Base-by-base conservation (phyloP, 2,888 invertebrate species). In the Scaptomyza tumidula region DNA sequence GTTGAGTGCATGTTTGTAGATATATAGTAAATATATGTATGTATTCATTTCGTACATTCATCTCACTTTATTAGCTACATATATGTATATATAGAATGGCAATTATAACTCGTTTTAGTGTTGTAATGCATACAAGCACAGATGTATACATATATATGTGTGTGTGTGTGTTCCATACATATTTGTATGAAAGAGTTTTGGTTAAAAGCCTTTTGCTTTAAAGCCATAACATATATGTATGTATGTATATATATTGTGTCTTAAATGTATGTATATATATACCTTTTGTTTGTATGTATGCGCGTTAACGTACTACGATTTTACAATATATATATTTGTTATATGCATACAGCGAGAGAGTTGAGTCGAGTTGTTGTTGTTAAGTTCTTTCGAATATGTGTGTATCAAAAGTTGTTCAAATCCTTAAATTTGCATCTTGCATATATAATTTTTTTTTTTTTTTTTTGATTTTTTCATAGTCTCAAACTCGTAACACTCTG, bases 331-430 rank as follows among this genome's bases (percentile, higher is more conserved):
- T 39, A 39, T 39, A 14, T 14, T 35, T n/a, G n/a, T 31, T 44
- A 19, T 37, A 11, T 37, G 19, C 33, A 67, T 64, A 67, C 41
- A 48, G 54, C 67, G 57, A 29, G 54, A 29, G 54, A 58, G 16
- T 33, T 56, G 14, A 52, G 56, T 6, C 6, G 29, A 35, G 19
- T 48, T 54, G 19, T 41, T 41, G 3, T 50, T 35, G 16, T 33
- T 49, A 48, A 74, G 73, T 81, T n/a, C n/a, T n/a, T n/a, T n/a
- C n/a, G n/a, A n/a, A n/a, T n/a, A n/a, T n/a, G 66, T 66, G 50
- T 75, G 48, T 75, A 75, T 75, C 75, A 75, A 75, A 75, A 75
- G 58, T 65, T 57, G 60, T 77, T 66, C 55, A 77, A 80, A 80
- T 59, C 56, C 33, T 59, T 41, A 63, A 63, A 59, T 39, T 41